Evolutionary conservation across 2,888 invertebrate genomes (phyloP), one percentile per base, ranked within the genome.

Genomic region (Clivina fossor): DNA sequence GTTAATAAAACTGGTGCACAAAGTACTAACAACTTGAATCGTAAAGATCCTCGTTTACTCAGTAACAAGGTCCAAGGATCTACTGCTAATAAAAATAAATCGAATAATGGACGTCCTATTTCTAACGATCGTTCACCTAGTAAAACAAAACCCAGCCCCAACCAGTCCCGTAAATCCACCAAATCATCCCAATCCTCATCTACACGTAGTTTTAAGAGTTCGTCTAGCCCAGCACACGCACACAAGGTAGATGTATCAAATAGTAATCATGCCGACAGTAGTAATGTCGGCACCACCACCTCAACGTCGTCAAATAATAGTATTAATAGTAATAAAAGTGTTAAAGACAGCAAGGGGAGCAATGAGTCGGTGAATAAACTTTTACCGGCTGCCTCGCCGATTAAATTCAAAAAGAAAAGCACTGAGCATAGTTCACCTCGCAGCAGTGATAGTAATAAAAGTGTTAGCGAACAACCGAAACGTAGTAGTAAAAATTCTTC

Each of bases 11-110:
- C 63, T 66, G 67, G 67, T 67, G 68, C 68, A 66, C 68, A 69
- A 68, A 47, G 38, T 51, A n/a, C n/a, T n/a, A 41, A 37, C 58
- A 56, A 54, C 43, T 33, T 59, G 56, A 66, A 64, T 67, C 70
- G 69, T 65, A 69, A 67, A 66, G 74, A 74, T 64, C 70, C 74
- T 65, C 74, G 74, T 65, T 70, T 71, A 66, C 63, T 71, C 63
- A 68, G 66, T 66, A 61, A 58, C 56, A 61, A 61, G 43, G 60
- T 58, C 47, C 60, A 58, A 48, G 62, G 58, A 46, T 40, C 58
- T 46, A 41, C 50, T 53, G 41, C 19, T 46, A 71, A 68, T 70
- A 71, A 70, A 68, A 67, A 67, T 66, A 67, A 67, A 44, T 53
- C 60, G 64, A 66, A 66, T 46, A 60, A 60, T 58, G 51, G 58